Base-by-base conservation (phyloP, 1,140 invertebrate genomes). In the Penaeus indicus region DNA sequence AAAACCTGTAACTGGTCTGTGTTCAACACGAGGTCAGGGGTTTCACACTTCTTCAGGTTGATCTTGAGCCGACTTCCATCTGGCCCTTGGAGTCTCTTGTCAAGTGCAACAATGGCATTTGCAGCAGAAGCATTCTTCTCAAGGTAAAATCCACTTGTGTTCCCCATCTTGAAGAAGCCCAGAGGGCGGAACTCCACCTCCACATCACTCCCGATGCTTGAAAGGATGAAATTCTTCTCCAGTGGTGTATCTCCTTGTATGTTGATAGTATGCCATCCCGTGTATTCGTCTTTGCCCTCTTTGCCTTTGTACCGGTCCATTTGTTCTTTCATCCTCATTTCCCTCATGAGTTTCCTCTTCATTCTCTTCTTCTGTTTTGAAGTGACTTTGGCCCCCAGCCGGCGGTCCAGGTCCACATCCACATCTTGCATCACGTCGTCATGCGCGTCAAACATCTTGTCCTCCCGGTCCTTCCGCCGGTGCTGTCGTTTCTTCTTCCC, bases 51-150 rank as follows among this genome's bases (percentile, higher is more conserved):
- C 18, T n/a, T 60, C 21, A 60, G n/a, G 64, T 13, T 47, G 69
- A 89, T 89, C 54, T 89, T 89, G 25, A 89, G 78, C n/a, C 62
- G 47, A 38, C 67, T 80, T 18, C 83, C 83, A 89, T 89, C 84
- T 10, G 75, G 32, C 21, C 84, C 88, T 32, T 85, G 88, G 27
- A 89, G 27, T 80, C 88, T 69, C n/a, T 85, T 89, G 67, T 61
- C 62, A 2, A 89, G 67, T n/a, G 64, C 63, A 62, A 5, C 47
- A 38, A 89, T 89, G 21, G 88, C 88, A 69, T 38, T n/a, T 47
- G 88, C 88, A 38, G 88, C 88, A 62, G 72, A 72, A 32, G 85
- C 83, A 63, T 89, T 89, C 22, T 63, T 67, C 63, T 89, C 83
- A 38, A 89, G 80, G 27, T 85, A 89, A 63, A 89, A 89, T 25